Base-by-base conservation (phyloP, 2,888 invertebrate species). In the Busseola fusca region DNA sequence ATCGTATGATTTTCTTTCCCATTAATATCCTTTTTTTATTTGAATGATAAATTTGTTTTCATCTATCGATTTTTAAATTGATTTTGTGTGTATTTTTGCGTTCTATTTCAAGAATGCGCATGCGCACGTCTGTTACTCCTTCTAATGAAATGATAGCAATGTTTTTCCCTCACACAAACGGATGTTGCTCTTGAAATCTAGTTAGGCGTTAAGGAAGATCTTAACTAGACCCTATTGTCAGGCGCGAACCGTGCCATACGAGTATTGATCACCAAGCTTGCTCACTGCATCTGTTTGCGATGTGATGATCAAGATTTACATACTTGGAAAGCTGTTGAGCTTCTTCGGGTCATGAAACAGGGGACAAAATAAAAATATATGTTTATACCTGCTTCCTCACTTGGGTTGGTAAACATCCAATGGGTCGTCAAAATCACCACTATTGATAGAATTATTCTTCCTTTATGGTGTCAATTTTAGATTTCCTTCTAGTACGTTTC, bases 171-270 rank as follows among this genome's bases (percentile, higher is more conserved):
- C 30, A 16, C 57, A 52, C 27, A 30, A 27, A 14, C 40, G 50
- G 40, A 52, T n/a, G 34, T 82, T 74, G 74, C 81, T 63, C n/a
- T 69, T 59, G 16, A 12, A 63, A 25, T 69, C 18, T 27, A 1
- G 16, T 6, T 14, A 78, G 78, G 78, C 79, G 73, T 59, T 64
- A 50, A 14, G 14, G 50, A 50, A n/a, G 12, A 25, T 50, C 1
- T n/a, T 1, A 1, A n/a, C 25, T 52, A 6, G 25, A 25, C 50
- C 14, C 14, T 34, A 34, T 34, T 14, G 52, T 52, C 12, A 5
- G 25, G 6, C 25, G 52, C 25, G 52, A 14, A 25, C 25, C 25
- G 25, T n/a, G 48, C 48, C 21, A 52, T 25, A 52, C 52, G 52
- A 52, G 12, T 0, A 72, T 40, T 16, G 12, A 40, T 45, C 42